A percentile compares a stretch with the other conserved stretches of the same genome.
Conservation (phyloP, 30 jellyfish, hydroid and myxozoan species). For the Catostylus mosaicus region DNA sequence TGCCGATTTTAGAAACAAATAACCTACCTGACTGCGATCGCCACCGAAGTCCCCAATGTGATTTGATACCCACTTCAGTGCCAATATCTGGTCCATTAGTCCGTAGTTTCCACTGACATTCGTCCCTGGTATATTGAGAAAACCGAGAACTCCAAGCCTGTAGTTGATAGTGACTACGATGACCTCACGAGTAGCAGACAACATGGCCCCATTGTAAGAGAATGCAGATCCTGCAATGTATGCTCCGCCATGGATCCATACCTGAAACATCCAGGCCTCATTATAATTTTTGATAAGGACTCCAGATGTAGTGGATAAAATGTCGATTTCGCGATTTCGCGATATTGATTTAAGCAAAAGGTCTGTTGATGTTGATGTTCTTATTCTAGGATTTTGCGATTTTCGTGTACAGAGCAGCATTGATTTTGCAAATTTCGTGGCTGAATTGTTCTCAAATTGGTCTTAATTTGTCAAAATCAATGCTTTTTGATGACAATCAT, state of each 20-base stretch:
- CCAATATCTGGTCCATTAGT: slow-evolving; percentile 78
- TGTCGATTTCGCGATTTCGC: too few relatives aligned
- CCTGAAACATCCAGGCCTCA: slow-evolving; percentile 23
- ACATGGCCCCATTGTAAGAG: slow-evolving; percentile 30
- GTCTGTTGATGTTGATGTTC: background rate
- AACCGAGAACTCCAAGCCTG: slow-evolving; percentile 79
- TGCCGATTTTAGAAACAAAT: too few relatives aligned
- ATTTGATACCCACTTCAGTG: slow-evolving; percentile 73
- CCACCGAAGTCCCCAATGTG: slow-evolving; percentile 80
- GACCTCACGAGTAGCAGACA: slow-evolving; percentile 61
- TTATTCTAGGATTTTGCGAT: too few relatives aligned
- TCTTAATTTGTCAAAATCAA: too few relatives aligned
- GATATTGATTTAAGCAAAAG: background rate
- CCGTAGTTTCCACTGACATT: slow-evolving; percentile 75
- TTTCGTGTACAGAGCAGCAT: background rate
- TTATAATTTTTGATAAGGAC: too few relatives aligned
- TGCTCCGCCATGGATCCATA: slow-evolving; percentile 83
- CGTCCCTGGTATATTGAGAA: slow-evolving; percentile 63
- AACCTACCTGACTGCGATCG: slow-evolving; percentile 59
- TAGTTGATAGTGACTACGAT: slow-evolving; percentile 70
- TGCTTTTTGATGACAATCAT: too few relatives aligned
- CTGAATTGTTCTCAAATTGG: background rate
- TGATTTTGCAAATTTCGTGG: background rate
- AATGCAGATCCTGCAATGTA: slow-evolving; percentile 32
- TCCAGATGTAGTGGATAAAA: too few relatives aligned